phyloP scores from a whole-genome alignment of 2,797 vertebrate species.

The Artibeus lituratus region DNA sequence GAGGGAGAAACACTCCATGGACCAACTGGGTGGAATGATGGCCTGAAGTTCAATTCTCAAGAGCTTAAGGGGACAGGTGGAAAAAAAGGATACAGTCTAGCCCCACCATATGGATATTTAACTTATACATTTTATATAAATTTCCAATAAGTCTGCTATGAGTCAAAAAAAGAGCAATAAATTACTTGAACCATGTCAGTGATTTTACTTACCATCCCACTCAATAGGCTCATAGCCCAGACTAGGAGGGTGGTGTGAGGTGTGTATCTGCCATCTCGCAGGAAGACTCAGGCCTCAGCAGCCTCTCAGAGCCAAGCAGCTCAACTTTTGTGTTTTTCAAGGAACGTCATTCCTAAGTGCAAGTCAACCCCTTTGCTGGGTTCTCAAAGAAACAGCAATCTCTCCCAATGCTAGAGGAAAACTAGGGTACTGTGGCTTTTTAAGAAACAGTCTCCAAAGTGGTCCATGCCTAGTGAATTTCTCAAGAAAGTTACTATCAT shows the following conservation, averaged over 20 bases:
- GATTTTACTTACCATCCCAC: neutral
- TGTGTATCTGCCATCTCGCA: no score
- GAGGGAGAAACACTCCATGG: rapidly evolving
- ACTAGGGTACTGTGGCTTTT: neutral
- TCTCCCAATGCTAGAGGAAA: neutral
- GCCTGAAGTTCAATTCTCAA: neutral
- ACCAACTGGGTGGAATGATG: neutral
- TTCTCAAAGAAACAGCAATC: neutral
- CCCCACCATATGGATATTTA: neutral
- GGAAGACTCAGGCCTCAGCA: neutral
- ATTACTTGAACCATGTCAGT: neutral
- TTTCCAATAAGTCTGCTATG: neutral
- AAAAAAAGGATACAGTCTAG: neutral
- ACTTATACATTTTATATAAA: neutral
- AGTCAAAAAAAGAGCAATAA: neutral
- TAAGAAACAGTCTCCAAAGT: neutral
- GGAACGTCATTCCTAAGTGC: neutral
- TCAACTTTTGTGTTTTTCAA: neutral
- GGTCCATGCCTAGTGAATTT: neutral
- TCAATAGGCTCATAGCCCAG: neutral
- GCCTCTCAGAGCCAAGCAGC: neutral
- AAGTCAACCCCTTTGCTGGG: neutral
- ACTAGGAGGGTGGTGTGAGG: neutral
- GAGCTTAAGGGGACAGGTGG: neutral
- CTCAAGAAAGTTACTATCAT: neutral